A percentile compares a stretch with the other conserved stretches of the same genome.
Conservation (phyloP, 2,888 invertebrate species). For the Helobdella robusta region DNA sequence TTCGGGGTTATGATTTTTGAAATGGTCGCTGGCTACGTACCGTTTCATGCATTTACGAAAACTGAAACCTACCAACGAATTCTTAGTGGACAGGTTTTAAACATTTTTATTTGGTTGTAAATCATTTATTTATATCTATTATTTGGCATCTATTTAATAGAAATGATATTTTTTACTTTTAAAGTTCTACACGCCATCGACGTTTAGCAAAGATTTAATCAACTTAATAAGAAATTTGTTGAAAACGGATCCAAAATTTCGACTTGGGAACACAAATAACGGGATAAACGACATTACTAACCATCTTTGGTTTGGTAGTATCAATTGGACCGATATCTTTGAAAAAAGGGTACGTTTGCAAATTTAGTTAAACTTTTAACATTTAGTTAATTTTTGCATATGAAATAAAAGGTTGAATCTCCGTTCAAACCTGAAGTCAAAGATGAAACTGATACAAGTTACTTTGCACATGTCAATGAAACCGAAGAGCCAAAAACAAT, state of each 20-base stretch:
- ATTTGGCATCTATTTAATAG: too few species aligned
- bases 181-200: too few species aligned
- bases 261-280: slow-evolving; percentile 1
- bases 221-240: not conserved
- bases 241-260: not conserved
- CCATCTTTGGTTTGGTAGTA: not conserved
- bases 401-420: not conserved
- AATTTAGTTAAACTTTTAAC: not conserved
- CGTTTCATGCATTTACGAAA: slow-evolving; percentile 2
- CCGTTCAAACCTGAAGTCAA: not conserved
- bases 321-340: slow-evolving; percentile 2
- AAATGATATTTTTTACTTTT: too few species aligned
- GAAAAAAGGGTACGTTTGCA: not conserved
- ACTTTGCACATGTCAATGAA: too few species aligned
- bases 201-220: not conserved
- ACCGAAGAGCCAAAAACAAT: too few species aligned
- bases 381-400: not conserved
- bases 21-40: not conserved
- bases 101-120: too few species aligned
- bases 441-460: too few species aligned
- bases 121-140: too few species aligned
- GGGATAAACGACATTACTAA: not conserved
- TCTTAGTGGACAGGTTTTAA: too few species aligned
- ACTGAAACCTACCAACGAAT: too few species aligned
- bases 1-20: slow-evolving; percentile 6